Conservation (phyloP, 2,888 invertebrate species). For the Agrochola macilenta region DNA sequence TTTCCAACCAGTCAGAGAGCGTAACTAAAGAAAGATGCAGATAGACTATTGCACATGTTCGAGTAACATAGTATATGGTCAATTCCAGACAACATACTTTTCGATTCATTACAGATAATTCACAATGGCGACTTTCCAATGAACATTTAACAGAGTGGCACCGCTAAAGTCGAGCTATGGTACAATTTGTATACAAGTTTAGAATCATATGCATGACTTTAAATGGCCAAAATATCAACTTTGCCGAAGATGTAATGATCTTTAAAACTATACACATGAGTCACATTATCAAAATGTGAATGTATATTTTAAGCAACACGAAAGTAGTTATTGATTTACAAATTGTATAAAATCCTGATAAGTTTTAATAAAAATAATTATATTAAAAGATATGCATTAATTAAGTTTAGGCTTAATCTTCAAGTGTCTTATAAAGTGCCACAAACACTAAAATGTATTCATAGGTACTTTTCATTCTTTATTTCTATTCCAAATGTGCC, state of each 20-base stretch:
- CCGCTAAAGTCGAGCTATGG: constrained; percentile 45
- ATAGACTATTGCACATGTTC: constrained; percentile 33
- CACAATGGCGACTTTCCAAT: constrained; percentile 32
- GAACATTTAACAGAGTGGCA: constrained; percentile 24
- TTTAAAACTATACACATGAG: constrained; percentile 39
- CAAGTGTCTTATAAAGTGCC: constrained; percentile 69
- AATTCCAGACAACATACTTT: constrained; percentile 13
- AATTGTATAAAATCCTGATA: constrained; percentile 62
- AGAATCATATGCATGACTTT: constrained; percentile 58
- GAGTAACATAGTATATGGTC: constrained; percentile 29
- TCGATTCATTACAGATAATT: constrained; percentile 10
- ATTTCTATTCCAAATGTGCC: constrained; percentile 65
- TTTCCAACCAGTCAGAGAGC: not conserved
- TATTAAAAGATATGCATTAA: constrained; percentile 45
- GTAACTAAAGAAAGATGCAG: not conserved
- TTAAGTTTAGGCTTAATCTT: constrained; percentile 50
- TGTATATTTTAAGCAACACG: constrained; percentile 51
- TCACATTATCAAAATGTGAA: constrained; percentile 50
- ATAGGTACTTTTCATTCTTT: constrained; percentile 27
- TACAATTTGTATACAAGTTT: constrained; percentile 66
- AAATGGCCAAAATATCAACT: constrained; percentile 27
- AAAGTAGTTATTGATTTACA: constrained; percentile 52
- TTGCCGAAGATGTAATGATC: constrained; percentile 35
- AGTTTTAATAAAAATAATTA: constrained; percentile 47
- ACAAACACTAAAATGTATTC: constrained; percentile 61